These are phyloP conservation scores for Actenoides lindsayi DNA, from an alignment of 2,113 vertebrate genomes.

Conservation along the genomic window DNA sequence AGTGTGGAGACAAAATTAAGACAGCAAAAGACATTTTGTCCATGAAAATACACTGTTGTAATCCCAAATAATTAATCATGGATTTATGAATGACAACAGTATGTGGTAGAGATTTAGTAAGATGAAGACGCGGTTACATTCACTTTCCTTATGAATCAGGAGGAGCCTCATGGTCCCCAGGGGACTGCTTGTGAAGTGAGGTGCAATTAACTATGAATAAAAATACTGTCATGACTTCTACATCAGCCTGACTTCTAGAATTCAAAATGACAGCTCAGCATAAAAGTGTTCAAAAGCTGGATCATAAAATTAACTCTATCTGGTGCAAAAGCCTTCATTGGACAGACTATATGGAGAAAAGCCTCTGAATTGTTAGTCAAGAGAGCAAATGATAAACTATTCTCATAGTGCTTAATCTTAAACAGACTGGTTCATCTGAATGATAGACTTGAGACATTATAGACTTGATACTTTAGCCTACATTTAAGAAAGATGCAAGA, in stretches of 20 bases:
- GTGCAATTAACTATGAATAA: background rate
- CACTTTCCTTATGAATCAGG: background rate
- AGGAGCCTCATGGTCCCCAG: background rate
- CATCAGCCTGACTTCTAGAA: background rate
- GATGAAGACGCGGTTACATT: background rate
- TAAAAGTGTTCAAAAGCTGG: background rate
- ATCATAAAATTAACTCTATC: background rate
- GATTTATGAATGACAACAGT: background rate
- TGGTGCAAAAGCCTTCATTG: background rate
- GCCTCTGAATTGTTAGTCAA: background rate
- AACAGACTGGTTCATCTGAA: background rate
- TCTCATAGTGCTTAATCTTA: background rate
- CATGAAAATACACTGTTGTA: accelerated
- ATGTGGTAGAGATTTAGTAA: background rate
- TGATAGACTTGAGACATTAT: background rate
- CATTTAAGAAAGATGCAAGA: background rate
- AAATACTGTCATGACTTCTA: background rate
- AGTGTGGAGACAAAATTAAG: background rate
- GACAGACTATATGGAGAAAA: background rate
- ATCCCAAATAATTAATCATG: background rate
- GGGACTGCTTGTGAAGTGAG: background rate
- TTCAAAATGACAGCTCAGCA: background rate
- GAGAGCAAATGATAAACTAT: background rate
- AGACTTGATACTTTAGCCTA: background rate
- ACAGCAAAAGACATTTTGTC: background rate